Base-by-base conservation (phyloP, 2,113 vertebrate genomes). In the Lathamus discolor region DNA sequence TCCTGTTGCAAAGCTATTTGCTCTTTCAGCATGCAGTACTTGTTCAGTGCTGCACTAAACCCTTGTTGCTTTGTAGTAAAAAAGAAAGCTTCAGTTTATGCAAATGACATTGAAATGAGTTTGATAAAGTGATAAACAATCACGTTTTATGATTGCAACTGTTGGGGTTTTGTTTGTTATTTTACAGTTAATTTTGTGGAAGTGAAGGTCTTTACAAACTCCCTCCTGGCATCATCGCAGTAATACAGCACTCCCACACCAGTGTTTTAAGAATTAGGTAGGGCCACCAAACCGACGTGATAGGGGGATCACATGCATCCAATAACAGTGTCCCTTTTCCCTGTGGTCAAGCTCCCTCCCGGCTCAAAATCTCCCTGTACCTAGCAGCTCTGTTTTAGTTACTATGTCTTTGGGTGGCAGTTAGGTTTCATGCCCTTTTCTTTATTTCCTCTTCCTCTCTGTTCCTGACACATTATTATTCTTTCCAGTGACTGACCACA, bases 51-150 rank as follows among this genome's bases (percentile, higher is more conserved):
- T 69, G 41, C 84, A 57, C 62, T 73, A 91, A 85, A 74, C 77
- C 73, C 73, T 25, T 44, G 83, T 69, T 90, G 57, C 33, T 90
- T 88, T 88, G 87, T 87, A 84, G 52, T 54, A 80, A 82, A 59
- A 59, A 5, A 93, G 85, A 96, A 92, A 80, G 51, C 86, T 83
- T 86, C 29, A 3, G 31, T 63, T 82, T 93, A 86, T 64, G 73
- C 80, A 92, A 93, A 90, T 76, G 4, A 25, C 33, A 73, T 88
- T 66, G 43, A 82, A 94, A 95, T 94, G 13, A 90, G 76, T 80
- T 95, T 92, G 64, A 83, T 86, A 77, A 92, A 94, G 52, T 75
- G 70, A 49, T 87, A 75, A 91, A 90, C 44, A 69, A 43, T 74
- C 61, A 22, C 25, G 37, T 78, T 85, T 83, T 74, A 37, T 51